Conservation (phyloP, 2,888 invertebrate genomes). For the Leptothorax acervorum region DNA sequence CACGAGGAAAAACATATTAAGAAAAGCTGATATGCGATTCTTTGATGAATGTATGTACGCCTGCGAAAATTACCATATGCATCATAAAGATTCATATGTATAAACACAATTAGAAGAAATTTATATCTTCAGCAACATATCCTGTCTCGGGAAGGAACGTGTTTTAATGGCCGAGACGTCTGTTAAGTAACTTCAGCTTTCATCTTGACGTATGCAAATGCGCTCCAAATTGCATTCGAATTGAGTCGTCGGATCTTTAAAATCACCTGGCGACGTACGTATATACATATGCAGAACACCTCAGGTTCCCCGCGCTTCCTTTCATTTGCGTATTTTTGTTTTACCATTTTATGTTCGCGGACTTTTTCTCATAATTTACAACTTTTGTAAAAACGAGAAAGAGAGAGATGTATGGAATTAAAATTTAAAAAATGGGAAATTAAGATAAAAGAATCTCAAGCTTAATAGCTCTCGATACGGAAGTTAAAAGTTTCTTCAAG, state of each 20-base stretch:
- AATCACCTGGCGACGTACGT: conserved; percentile 22
- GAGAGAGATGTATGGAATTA: not conserved
- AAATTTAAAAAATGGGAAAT: conserved; percentile 1
- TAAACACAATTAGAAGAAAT: conserved; percentile 32
- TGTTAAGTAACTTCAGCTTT: conserved; percentile 49
- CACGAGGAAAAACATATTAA: not conserved
- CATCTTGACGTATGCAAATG: conserved; percentile 54
- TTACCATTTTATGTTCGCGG: not conserved
- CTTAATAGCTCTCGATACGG: not conserved
- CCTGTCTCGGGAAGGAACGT: not conserved
- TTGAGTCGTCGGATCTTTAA: conserved; percentile 50
- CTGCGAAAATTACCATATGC: not conserved
- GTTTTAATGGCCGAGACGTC: conserved; percentile 31
- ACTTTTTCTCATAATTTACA: conserved; percentile 21
- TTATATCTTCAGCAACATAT: conserved; percentile 27
- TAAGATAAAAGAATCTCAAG: not conserved
- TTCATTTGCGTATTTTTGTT: not conserved
- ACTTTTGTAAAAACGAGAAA: not conserved
- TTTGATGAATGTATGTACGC: not conserved
- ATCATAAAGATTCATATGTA: conserved; percentile 15
- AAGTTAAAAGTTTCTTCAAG: not conserved
- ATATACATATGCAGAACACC: not conserved
- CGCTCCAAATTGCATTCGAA: conserved; percentile 52
- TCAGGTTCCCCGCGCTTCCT: not conserved
- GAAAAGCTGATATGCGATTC: conserved; percentile 7